Evolutionary conservation across 1,140 invertebrate species (phyloP).

Genomic region (Agrypnia vestita): DNA sequence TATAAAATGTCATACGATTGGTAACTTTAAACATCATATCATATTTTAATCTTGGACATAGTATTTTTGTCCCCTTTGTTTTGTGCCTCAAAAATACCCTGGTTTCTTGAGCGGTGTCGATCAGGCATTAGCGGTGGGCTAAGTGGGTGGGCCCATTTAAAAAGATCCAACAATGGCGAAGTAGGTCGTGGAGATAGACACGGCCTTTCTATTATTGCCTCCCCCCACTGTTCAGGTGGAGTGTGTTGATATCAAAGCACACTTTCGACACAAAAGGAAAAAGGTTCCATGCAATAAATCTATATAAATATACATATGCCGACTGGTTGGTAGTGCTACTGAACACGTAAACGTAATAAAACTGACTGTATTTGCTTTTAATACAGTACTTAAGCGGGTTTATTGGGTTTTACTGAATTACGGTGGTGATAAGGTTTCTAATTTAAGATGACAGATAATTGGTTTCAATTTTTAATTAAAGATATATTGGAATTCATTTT

Average conservation of each 20-base stretch:
- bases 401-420: no score
- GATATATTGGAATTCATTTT: no score
- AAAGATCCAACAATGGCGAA: slow-evolving; percentile 25
- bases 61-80: no score
- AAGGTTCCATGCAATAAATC: slow-evolving; percentile 39
- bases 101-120: neutral
- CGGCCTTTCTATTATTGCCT: slow-evolving; percentile 24
- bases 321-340: neutral
- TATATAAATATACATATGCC: slow-evolving; percentile 15
- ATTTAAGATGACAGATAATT: no score
- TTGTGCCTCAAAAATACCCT: neutral
- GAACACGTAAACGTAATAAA: slow-evolving; percentile 6
- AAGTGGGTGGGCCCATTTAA: slow-evolving; percentile 35
- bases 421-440: no score
- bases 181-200: slow-evolving; percentile 7
- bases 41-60: no score
- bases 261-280: slow-evolving; percentile 28
- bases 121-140: slow-evolving; percentile 23
- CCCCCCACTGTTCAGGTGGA: slow-evolving; percentile 13
- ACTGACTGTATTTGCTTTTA: neutral
- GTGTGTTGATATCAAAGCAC: slow-evolving; percentile 36
- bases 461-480: no score
- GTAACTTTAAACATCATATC: no score
- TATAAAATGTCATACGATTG: no score
- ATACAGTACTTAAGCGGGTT: no score